Evolutionary conservation across 2,888 invertebrate genomes (phyloP), one percentile per base, ranked within the genome.

Genomic region (Euproctis similis): DNA sequence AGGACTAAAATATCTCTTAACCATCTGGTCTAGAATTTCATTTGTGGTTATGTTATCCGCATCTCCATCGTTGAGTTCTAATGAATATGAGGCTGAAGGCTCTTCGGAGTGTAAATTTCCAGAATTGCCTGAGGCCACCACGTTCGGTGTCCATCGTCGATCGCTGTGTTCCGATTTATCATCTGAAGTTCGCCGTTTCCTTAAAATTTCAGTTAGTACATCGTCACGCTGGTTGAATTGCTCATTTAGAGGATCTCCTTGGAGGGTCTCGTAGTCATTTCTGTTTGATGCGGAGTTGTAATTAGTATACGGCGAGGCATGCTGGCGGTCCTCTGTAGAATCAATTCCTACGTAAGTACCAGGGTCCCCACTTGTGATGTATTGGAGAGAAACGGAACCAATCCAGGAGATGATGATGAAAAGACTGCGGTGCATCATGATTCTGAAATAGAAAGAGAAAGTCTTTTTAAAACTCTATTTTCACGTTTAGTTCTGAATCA

Each of bases 1-100:
- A 0, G 82, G 84, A 19, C 82, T 84, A 29, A 84, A 82, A 39
- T 69, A 77, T 33, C 56, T 68, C 42, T 81, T 82, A 1, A 69
- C 69, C 12, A 54, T 44, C 0, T 53, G 36, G 6, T 51, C 50
- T 1, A 27, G 6, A 13, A 34, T 24, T 8, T 30, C 30, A 24
- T 30, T 30, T 1, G 27, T 16, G 0, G 64, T 68, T 1, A 46
- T 49, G 22, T 74, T 74, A 0, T 62, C 63, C 5, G 62, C 54
- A 0, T 43, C 29, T 2, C 35, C n/a, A 4, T 35, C 8, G 38
- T 47, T n/a, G 47, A 30, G 17, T 1, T 49, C 46, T 8, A 60
- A 34, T 1, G 63, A 16, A 17, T 62, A 59, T 0, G 64, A 59
- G 8, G 28, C 52, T 0, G 35, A 4, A 3, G 32, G 33, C 1